phyloP scores from a whole-genome alignment of 1,140 invertebrate genomes.

The Akabosia matsudoensis region DNA sequence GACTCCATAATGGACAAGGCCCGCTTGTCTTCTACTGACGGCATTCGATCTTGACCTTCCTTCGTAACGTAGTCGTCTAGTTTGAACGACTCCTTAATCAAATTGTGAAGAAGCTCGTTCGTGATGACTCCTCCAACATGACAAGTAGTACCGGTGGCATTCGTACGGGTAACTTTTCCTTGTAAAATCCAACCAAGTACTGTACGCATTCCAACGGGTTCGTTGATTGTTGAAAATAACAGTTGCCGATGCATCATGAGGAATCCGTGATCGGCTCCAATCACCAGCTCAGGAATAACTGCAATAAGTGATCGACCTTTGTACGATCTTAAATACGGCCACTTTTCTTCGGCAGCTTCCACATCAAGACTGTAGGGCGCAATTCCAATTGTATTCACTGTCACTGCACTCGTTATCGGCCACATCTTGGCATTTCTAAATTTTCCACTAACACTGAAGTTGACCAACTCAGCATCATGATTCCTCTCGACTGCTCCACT shows the following conservation, averaged over 20 bases:
- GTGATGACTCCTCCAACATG: neutral
- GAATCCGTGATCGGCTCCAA: neutral
- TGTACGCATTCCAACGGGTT: neutral
- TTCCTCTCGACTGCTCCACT: neutral
- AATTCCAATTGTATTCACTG: neutral
- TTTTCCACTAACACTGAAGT: neutral
- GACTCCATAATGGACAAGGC: slow-evolving; percentile 8
- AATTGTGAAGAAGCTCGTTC: neutral
- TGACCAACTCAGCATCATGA: neutral
- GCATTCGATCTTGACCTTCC: too few relatives aligned
- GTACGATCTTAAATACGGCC: neutral
- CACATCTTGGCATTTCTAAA: neutral
- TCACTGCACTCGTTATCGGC: neutral
- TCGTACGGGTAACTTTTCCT: neutral
- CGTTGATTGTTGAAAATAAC: neutral
- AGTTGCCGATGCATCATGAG: neutral
- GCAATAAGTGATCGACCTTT: neutral
- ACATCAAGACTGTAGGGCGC: neutral
- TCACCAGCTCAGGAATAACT: neutral
- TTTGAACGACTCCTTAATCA: slow-evolving; percentile 31
- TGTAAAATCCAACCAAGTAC: neutral
- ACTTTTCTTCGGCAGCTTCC: neutral
- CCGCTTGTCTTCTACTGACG: slow-evolving; percentile 26
- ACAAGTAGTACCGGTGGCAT: neutral
- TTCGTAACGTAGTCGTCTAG: slow-evolving; percentile 25